Conservation (phyloP, 2,797 vertebrate species). For the Tarsius wallacei region DNA sequence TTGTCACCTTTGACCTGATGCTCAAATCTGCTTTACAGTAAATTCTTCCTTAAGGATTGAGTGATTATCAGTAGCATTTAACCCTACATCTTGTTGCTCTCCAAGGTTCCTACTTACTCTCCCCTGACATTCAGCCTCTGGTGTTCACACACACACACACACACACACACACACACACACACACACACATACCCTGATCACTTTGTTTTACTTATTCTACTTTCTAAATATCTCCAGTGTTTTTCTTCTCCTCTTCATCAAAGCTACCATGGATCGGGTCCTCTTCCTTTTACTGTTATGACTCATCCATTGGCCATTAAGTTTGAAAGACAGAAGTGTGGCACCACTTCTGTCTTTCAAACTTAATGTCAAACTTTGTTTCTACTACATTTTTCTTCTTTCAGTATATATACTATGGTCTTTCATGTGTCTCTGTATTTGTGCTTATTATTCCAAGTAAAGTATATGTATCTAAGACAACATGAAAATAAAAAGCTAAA, state of each 20-base stretch:
- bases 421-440: background rate
- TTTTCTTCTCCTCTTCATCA: background rate
- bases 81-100: background rate
- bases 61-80: background rate
- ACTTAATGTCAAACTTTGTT: background rate
- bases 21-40: background rate
- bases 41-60: background rate
- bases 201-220: background rate
- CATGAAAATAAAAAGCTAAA: conserved; percentile 13
- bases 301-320: background rate
- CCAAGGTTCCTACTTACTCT: background rate
- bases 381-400: background rate
- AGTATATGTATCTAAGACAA: background rate
- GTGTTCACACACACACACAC: background rate
- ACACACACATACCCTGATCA: background rate
- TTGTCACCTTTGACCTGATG: background rate
- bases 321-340: no score
- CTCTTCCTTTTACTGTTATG: background rate
- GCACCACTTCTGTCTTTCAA: background rate
- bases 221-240: background rate
- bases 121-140: background rate
- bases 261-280: no score
- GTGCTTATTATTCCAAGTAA: background rate
- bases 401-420: background rate
- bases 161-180: background rate